Percentiles rank a stretch among this genome's conserved stretches.
phyloP scores from a whole-genome alignment of 2,113 vertebrate species.

The Cephalopholis sonnerati region DNA sequence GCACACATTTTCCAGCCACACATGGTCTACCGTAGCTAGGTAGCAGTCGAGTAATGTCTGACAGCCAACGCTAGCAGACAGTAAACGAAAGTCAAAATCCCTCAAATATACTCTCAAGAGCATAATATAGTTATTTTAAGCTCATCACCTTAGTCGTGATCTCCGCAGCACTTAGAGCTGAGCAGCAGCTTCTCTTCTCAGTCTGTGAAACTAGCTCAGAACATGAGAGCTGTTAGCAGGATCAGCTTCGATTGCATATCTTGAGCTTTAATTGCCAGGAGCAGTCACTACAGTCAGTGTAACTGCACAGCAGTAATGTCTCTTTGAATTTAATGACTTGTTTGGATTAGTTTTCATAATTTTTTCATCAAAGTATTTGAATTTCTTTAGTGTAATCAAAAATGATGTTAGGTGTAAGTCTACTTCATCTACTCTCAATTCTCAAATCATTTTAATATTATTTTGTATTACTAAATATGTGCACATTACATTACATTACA shows the following conservation, averaged over 20 bases:
- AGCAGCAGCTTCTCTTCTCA: slow-evolving; percentile 10
- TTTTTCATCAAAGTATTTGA: neutral
- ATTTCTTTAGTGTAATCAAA: neutral
- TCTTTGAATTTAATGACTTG: neutral
- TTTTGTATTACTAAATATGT: neutral
- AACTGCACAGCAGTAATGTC: neutral
- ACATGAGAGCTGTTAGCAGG: neutral
- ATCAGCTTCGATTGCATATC: neutral
- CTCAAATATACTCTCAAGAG: neutral
- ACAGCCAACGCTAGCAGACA: neutral
- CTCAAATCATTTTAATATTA: neutral
- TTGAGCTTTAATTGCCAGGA: neutral
- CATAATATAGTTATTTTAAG: neutral
- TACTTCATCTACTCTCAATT: neutral
- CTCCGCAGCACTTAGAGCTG: neutral
- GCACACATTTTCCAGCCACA: neutral
- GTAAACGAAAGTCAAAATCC: neutral
- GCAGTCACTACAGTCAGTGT: neutral
- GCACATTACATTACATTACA: neutral
- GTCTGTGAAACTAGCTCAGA: neutral
- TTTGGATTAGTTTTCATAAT: too few relatives aligned
- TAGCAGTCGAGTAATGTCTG: neutral
- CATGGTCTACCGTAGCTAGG: neutral
- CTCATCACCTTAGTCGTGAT: slow-evolving; percentile 15
- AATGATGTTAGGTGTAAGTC: neutral